Evolutionary conservation across 2,888 invertebrate species (phyloP), one percentile per base, ranked within the genome.

Genomic region (Abrostola triplasia): DNA sequence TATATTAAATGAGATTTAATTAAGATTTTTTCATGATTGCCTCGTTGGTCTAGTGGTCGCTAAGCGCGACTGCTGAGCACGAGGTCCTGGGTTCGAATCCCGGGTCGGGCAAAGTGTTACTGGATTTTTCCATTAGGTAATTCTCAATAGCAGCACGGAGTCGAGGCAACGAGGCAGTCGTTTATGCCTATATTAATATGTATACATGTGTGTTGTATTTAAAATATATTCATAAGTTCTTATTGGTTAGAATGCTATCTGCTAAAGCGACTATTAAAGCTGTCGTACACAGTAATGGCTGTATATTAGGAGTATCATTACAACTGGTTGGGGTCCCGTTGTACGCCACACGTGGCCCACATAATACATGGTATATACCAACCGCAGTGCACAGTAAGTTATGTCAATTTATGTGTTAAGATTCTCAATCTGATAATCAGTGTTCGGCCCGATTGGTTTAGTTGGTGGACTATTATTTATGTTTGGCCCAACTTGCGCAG

Each of bases 261-360:
- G 12, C 35, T 24, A 24, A 12, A 51, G 36, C 52, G 56, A 65
- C 59, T 59, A 44, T 59, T 52, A 48, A 50, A 51, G 49, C 50
- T 59, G 49, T 41, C 8, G 59, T 42, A 7, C 54, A 13, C 52
- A 67, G 40, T 65, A 59, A 65, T 48, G 61, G 36, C 40, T 57
- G 38, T 49, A 53, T 57, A 70, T 76, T 70, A 70, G 74, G 69
- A 72, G 53, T 56, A 60, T 72, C 64, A 75, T 74, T 78, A 76
- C 72, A 79, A 81, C 81, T 78, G 77, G 81, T 80, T 77, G 70
- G 49, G 42, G 70, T 81, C 75, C 81, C 81, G 81, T 81, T 81
- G 73, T 51, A 49, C 52, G 10, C 61, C 75, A 52, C 66, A 72
- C 57, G 48, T 69, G 80, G 62, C 79, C 79, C 36, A 69, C 64